Evolutionary conservation across 2,888 invertebrate genomes (phyloP), one percentile per base, ranked within the genome.

Genomic region (Drosophila anomalata): DNA sequence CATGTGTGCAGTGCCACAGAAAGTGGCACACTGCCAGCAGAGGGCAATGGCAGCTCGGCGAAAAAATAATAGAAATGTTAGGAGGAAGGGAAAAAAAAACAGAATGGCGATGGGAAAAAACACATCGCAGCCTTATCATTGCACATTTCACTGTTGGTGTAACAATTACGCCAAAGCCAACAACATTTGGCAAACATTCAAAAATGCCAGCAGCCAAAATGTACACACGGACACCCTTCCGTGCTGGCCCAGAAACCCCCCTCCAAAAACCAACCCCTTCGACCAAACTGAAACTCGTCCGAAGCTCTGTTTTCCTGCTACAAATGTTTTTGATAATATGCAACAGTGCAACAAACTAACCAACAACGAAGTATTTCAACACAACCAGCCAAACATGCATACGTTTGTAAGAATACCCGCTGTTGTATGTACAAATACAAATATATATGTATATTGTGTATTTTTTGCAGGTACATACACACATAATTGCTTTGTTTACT

Each of bases 141-240:
- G 78, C 79, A 84, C 87, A 84, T 84, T 84, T 87, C 75, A 74
- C 73, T 87, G 84, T 84, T 87, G 77, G 78, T 87, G 84, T 84
- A 84, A 84, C 87, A 84, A 84, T 87, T 87, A 84, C 78, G 80
- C 70, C 75, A 84, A 69, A 75, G 68, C 70, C 73, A 76, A 72
- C 72, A 76, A 71, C 69, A 76, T 79, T 86, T 84, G 83, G 87
- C 87, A 83, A 74, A 73, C 81, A 75, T 79, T 85, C 82, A 82
- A 84, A 74, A 79, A 69, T 80, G 80, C 78, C 83, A 80, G 75
- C 70, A 79, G 81, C 84, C 81, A 83, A 86, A 86, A 77, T 73
- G 61, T 55, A 65, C 48, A 63, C 48, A 46, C 11, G 55, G 42
- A 56, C 54, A 26, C 24, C 53, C 17, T 17, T 47, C 54, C 29